Conservation (phyloP, 2,113 vertebrate species). For the Pelobates fuscus region DNA sequence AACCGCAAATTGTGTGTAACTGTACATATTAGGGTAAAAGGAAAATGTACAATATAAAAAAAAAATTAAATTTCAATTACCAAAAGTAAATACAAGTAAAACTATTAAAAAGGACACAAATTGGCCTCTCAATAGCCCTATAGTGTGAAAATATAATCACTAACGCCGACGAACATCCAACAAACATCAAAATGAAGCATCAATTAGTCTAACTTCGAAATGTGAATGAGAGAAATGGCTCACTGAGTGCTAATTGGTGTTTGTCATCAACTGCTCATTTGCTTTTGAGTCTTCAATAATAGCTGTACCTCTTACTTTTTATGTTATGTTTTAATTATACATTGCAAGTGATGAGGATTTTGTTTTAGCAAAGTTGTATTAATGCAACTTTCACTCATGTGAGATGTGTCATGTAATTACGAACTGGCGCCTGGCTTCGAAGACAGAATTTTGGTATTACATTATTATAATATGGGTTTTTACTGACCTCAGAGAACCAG, state of each 20-base stretch:
- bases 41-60: too few species aligned
- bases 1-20: too few species aligned
- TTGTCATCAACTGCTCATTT: slow-evolving; percentile 23
- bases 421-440: slow-evolving; percentile 13
- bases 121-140: not conserved
- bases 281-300: slow-evolving; percentile 10
- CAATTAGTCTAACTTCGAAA: slow-evolving; percentile 19
- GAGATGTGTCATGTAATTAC: slow-evolving; percentile 8
- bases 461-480: too few species aligned
- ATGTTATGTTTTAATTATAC: slow-evolving; percentile 36
- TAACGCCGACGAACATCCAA: slow-evolving; percentile 14
- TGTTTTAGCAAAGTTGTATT: slow-evolving; percentile 13
- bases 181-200: not conserved
- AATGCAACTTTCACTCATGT: slow-evolving; percentile 9
- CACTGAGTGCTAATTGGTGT: slow-evolving; percentile 39
- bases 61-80: too few species aligned
- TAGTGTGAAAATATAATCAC: slow-evolving; percentile 5
- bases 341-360: slow-evolving; percentile 13
- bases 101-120: not conserved
- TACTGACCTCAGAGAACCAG: too few species aligned
- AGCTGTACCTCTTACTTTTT: slow-evolving; percentile 6
- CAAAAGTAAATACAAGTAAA: too few species aligned
- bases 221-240: slow-evolving; percentile 15
- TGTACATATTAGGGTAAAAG: too few species aligned
- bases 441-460: not conserved